Conservation (phyloP, 2,797 vertebrate genomes). For the Carcharodon carcharias region DNA sequence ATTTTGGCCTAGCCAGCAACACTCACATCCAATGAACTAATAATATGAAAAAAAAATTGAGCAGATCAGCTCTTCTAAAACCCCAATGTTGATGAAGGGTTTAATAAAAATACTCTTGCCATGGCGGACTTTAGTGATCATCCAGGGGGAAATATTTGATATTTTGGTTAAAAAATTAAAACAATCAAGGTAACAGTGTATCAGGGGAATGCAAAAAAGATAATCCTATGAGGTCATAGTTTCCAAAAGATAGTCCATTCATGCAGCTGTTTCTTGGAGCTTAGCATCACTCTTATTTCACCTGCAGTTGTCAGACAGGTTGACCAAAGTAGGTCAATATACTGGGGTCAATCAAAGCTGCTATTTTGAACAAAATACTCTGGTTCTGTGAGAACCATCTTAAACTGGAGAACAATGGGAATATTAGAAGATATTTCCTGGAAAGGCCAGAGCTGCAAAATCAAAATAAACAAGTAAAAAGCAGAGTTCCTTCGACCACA, state of each 20-base stretch:
- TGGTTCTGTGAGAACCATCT: neutral
- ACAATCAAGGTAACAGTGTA: neutral
- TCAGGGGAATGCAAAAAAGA: neutral
- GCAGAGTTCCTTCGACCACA: neutral
- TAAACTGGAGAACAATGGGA: neutral
- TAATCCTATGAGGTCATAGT: neutral
- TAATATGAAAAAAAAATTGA: neutral
- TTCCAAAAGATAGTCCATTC: neutral
- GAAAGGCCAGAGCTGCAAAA: neutral
- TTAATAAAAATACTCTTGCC: neutral
- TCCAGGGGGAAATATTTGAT: neutral
- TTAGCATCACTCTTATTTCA: neutral
- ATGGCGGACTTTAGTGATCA: neutral
- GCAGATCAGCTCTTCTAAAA: neutral
- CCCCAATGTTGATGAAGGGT: neutral
- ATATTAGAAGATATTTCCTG: neutral
- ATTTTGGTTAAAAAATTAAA: neutral
- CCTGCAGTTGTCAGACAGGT: neutral
- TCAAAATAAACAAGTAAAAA: neutral
- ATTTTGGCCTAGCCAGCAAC: too few relatives aligned
- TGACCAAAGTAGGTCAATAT: neutral
- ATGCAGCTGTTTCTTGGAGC: neutral
- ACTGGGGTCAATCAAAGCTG: neutral
- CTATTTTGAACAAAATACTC: neutral
- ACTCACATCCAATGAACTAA: too few relatives aligned